phyloP scores from a whole-genome alignment of 2,113 vertebrate genomes.

The Zapornia atra region DNA sequence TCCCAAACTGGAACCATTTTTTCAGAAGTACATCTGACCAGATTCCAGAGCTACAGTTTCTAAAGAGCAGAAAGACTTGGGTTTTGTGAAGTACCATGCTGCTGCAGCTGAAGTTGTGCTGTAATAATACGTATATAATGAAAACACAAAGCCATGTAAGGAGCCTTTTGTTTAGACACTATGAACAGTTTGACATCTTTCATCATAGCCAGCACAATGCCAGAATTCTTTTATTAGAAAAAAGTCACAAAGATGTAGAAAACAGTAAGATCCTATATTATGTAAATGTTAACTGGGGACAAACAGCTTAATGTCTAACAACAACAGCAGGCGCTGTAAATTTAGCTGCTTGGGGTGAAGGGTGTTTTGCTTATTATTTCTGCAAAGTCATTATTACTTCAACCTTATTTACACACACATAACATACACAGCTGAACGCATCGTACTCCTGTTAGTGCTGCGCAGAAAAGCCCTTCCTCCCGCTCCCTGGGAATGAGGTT shows the following conservation, averaged over 20 bases:
- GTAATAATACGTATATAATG: background rate
- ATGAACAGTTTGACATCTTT: constrained; percentile 28
- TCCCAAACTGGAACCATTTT: background rate
- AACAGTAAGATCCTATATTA: constrained; percentile 33
- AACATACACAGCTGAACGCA: background rate
- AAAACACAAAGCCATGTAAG: background rate
- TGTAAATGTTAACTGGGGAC: background rate
- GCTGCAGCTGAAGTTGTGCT: background rate
- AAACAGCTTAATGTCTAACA: constrained; percentile 2
- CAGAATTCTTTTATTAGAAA: constrained; percentile 2
- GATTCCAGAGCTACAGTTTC: background rate
- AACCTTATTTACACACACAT: constrained; percentile 8
- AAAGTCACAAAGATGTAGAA: constrained; percentile 13
- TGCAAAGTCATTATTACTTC: constrained; percentile 35
- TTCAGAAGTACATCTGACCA: background rate
- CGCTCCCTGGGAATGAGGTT: background rate
- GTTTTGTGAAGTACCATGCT: background rate
- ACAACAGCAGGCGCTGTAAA: constrained; percentile 15
- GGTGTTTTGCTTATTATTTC: constrained; percentile 43
- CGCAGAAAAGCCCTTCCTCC: background rate
- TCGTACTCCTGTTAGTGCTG: accelerated
- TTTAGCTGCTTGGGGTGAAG: background rate
- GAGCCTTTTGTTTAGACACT: constrained; percentile 10
- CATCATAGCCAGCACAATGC: background rate
- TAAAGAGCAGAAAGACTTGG: background rate